A percentile compares a stretch with the other conserved stretches of the same genome.
Conservation (phyloP, 2,113 vertebrate species). For the Muntiacus reevesi region DNA sequence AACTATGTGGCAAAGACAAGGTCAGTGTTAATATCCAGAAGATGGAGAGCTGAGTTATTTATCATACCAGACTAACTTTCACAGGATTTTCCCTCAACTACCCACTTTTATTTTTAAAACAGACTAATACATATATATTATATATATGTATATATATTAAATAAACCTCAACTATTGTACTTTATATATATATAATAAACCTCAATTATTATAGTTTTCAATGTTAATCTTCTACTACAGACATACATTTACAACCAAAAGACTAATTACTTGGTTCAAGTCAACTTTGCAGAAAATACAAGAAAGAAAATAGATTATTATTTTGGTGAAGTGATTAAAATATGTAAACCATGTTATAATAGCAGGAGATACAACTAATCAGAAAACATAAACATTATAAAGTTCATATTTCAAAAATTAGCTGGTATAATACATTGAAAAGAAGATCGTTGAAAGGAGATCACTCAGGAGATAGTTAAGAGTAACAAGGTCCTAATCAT, state of each 20-base stretch:
- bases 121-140: background rate
- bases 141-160: background rate
- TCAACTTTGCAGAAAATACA: background rate
- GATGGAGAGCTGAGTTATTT: background rate
- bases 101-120: background rate
- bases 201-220: background rate
- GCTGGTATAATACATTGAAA: background rate
- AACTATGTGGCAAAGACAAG: background rate
- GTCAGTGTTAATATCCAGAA: background rate
- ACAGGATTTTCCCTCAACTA: background rate
- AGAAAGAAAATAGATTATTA: background rate
- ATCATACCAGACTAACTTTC: background rate
- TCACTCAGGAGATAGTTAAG: background rate
- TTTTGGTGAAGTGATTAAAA: background rate
- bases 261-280: background rate
- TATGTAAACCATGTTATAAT: background rate
- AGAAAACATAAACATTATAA: background rate
- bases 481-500: background rate
- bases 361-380: background rate
- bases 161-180: background rate
- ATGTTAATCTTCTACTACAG: background rate
- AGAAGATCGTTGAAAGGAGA: background rate
- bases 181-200: background rate
- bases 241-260: background rate
- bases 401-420: background rate